phyloP scores from a whole-genome alignment of 2,797 vertebrate species.

The Sylvia borin region DNA sequence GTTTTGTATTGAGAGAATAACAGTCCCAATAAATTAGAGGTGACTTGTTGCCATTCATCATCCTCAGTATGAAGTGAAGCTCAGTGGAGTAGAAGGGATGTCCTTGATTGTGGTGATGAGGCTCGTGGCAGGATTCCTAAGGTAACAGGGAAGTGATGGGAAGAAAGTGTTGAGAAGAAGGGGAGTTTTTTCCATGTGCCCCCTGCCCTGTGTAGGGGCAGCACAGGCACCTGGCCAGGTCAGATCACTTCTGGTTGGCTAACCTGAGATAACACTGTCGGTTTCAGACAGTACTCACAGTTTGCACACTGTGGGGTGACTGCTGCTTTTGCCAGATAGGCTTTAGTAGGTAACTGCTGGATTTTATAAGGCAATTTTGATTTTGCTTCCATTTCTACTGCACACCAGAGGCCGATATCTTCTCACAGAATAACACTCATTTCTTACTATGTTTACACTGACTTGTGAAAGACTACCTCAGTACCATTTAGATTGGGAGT shows the following conservation, averaged over 20 bases:
- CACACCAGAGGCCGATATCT: not conserved
- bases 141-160: not conserved
- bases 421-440: not conserved
- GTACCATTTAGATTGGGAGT: not conserved
- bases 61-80: not conserved
- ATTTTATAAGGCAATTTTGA: not conserved
- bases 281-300: not conserved
- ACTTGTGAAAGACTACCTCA: not conserved
- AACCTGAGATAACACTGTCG: not conserved
- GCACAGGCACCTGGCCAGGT: accelerated
- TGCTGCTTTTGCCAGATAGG: not conserved
- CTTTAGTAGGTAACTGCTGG: not conserved
- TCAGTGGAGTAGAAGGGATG: not conserved
- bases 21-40: not conserved
- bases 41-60: not conserved
- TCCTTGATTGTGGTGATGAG: not conserved
- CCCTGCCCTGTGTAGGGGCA: accelerated
- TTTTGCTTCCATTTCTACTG: not conserved
- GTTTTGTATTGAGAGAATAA: not conserved
- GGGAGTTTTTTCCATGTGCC: accelerated
- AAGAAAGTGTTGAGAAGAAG: not conserved
- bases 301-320: not conserved
- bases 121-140: not conserved
- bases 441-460: not conserved
- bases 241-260: not conserved